Evolutionary conservation across 2,888 invertebrate genomes (phyloP), one percentile per base, ranked within the genome.

Genomic region (Pyrgus malvae): DNA sequence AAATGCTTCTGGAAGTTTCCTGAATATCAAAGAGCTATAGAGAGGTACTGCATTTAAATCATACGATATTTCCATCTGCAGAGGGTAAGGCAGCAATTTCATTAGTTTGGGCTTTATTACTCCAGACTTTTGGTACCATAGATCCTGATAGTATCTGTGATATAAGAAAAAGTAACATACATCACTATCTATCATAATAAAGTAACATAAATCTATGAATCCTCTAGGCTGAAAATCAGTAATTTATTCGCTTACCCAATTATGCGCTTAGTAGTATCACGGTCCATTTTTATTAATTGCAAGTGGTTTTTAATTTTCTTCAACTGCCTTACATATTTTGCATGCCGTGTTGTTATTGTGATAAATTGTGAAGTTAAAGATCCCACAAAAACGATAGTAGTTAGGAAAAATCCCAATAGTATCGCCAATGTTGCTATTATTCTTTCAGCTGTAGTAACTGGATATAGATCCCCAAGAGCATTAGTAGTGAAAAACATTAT

Each of bases 51-150:
- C 90, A 62, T 91, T 91, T 35, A 91, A 70, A 64, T 91, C 91
- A 60, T 89, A 91, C 61, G 80, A 82, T 51, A 91, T 88, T 70
- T 91, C 91, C 86, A 88, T 90, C 72, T 83, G 85, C 38, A 92
- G 67, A 35, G 91, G 88, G 62, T 76, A 76, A 0, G 91, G 91
- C 11, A 92, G 68, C 1, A 87, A 58, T 19, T 70, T 66, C 35
- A 91, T 72, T 16, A 90, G 64, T 58, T 83, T 82, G 1, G 90
- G 84, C 50, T 87, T 78, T 48, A 85, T 83, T 11, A 91, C 88
- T 16, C 91, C 91, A 0, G 88, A 86, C 64, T 91, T 90, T 68
- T 91, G 87, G 57, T 85, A 83, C 91, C 91, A 91, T 6, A 91
- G 75, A 62, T 89, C 86, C 69, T 90, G 80, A 59, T 91, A 91